A percentile compares a stretch with the other conserved stretches of the same genome.
phyloP scores from a whole-genome alignment of 2,113 vertebrate genomes.

The Haliaeetus leucogaster region DNA sequence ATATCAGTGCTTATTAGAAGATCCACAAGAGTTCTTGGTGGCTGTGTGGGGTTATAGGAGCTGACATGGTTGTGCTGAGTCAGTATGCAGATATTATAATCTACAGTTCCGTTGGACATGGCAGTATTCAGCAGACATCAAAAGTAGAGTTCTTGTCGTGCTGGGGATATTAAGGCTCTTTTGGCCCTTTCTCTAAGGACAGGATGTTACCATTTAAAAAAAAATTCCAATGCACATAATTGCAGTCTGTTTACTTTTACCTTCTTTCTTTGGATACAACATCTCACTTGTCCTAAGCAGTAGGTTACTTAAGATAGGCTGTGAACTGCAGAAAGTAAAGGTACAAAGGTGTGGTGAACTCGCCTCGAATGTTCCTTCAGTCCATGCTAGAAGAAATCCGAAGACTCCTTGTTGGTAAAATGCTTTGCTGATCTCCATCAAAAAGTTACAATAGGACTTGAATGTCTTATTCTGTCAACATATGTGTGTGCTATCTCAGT shows the following conservation, averaged over 20 bases:
- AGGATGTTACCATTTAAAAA: neutral
- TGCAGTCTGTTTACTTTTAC: neutral
- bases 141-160: neutral
- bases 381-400: neutral
- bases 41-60: neutral
- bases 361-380: neutral
- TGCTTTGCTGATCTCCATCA: neutral
- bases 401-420: neutral
- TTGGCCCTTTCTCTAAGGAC: neutral
- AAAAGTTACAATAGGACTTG: neutral
- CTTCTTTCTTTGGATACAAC: neutral
- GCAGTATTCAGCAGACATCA: neutral
- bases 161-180: neutral
- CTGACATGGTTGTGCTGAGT: neutral
- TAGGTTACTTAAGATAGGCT: neutral
- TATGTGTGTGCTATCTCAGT: neutral
- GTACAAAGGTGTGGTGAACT: neutral
- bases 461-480: neutral
- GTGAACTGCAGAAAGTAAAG: neutral
- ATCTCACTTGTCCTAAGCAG: neutral
- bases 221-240: neutral
- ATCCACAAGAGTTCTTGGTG: neutral
- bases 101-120: rapidly evolving
- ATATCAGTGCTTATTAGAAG: neutral
- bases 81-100: neutral